These are phyloP conservation scores for Lepus oiostolus DNA, from an alignment of 2,797 vertebrate genomes.

Conservation along the genomic window DNA sequence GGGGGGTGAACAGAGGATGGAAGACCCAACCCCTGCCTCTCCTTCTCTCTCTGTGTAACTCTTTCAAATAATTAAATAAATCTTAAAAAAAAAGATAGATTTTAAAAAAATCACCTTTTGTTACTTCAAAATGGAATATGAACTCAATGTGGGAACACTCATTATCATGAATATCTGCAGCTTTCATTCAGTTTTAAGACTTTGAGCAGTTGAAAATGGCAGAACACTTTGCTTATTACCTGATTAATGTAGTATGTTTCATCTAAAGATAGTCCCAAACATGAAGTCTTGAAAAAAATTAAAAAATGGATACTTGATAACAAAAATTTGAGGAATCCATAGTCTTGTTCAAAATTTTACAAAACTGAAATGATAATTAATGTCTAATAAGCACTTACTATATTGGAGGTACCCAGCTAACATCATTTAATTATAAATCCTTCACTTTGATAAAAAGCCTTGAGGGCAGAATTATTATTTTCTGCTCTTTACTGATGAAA, in stretches of 20 bases:
- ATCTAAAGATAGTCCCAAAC: slow-evolving; percentile 31
- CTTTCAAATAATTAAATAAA: too few species aligned
- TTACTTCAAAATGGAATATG: slow-evolving; percentile 1
- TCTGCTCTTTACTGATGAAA: neutral
- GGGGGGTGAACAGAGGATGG: too few species aligned
- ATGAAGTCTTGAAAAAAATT: neutral
- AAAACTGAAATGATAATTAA: slow-evolving; percentile 35
- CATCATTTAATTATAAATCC: neutral
- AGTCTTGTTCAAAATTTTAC: slow-evolving; percentile 28
- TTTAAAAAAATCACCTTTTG: neutral
- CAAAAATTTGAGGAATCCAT: slow-evolving; percentile 10
- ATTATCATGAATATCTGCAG: slow-evolving; percentile 40
- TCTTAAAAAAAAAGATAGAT: too few species aligned
- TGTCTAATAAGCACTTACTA: neutral
- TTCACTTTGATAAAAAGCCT: neutral
- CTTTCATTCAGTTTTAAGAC: neutral
- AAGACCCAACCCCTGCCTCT: too few species aligned
- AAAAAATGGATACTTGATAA: slow-evolving; percentile 25
- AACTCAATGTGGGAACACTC: slow-evolving; percentile 5
- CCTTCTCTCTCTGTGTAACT: too few species aligned
- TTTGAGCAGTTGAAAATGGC: slow-evolving; percentile 48
- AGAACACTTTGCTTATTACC: slow-evolving; percentile 39
- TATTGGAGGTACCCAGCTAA: slow-evolving; percentile 27
- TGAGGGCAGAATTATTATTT: neutral
- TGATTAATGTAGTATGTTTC: neutral